Evolutionary conservation across 2,797 vertebrate species (phyloP).

Genomic region (Gadopsis bispinosus): DNA sequence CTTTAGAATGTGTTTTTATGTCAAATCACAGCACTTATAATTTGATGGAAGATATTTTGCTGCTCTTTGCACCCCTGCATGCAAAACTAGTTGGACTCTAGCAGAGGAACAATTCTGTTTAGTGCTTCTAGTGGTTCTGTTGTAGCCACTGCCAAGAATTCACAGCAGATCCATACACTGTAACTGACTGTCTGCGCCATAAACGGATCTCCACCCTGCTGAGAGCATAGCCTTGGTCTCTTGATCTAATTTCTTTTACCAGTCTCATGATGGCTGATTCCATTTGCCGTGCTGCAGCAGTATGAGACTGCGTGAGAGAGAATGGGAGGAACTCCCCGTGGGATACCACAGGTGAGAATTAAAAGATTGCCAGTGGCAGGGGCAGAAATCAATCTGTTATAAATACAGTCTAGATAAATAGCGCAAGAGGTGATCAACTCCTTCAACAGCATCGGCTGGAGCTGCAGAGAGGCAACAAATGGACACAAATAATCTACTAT

Average conservation of each 20-base stretch:
- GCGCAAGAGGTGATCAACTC: constrained; percentile 3
- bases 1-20: not conserved
- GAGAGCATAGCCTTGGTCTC: constrained; percentile 30
- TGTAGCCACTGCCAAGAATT: constrained; percentile 26
- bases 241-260: constrained; percentile 62
- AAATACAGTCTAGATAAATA: constrained; percentile 36
- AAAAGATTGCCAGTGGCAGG: constrained; percentile 47
- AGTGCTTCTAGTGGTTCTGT: constrained; percentile 29
- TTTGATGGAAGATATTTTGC: constrained; percentile 6
- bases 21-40: not conserved
- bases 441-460: constrained; percentile 9
- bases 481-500: not conserved
- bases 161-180: constrained; percentile 18
- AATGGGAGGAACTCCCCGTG: constrained; percentile 30
- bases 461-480: constrained; percentile 17
- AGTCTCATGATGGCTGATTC: constrained; percentile 56
- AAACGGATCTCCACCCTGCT: constrained; percentile 47
- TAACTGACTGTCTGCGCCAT: constrained; percentile 20
- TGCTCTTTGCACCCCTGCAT: not conserved
- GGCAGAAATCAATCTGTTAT: constrained; percentile 56
- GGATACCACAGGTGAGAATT: constrained; percentile 45
- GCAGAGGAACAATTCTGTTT: constrained; percentile 12
- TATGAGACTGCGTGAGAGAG: constrained; percentile 19
- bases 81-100: constrained; percentile 1
- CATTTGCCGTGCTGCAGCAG: constrained; percentile 48